Conservation (phyloP, 2,797 vertebrate species). For the Propithecus deckenii region DNA sequence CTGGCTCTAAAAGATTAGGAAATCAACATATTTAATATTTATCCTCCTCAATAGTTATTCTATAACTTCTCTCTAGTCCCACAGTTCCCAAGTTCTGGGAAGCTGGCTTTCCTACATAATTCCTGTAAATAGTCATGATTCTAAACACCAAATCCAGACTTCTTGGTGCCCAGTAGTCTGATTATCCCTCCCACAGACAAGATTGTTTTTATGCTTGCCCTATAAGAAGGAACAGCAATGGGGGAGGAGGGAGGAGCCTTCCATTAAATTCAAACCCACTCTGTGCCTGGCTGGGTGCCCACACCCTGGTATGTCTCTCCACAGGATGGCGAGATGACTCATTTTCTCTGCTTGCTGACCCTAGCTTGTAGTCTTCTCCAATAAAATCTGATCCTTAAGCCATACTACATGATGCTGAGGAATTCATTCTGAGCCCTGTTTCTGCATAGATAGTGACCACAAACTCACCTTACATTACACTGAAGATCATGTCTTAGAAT, state of each 20-base stretch:
- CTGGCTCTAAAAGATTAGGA: conserved; percentile 24
- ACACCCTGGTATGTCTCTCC: neutral
- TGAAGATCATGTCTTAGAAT: neutral
- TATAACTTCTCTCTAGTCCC: neutral
- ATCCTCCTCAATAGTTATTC: conserved; percentile 20
- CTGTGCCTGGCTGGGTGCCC: neutral
- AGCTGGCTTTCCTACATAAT: neutral
- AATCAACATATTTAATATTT: conserved; percentile 38
- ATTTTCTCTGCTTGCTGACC: neutral
- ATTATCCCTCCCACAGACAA: neutral
- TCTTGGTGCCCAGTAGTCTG: neutral
- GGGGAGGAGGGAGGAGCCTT: neutral
- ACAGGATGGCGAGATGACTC: neutral
- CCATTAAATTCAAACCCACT: neutral
- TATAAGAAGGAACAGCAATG: neutral
- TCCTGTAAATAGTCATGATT: neutral
- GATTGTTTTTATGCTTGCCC: neutral
- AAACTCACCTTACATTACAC: neutral
- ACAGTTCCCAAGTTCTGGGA: neutral
- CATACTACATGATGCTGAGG: neutral
- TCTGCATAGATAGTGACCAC: neutral
- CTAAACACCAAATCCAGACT: neutral
- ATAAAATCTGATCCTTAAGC: neutral
- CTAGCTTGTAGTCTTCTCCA: neutral
- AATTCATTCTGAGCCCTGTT: neutral